These are phyloP conservation scores for Deilephila porcellus DNA, from an alignment of 2,888 invertebrate species.

Conservation along the genomic window DNA sequence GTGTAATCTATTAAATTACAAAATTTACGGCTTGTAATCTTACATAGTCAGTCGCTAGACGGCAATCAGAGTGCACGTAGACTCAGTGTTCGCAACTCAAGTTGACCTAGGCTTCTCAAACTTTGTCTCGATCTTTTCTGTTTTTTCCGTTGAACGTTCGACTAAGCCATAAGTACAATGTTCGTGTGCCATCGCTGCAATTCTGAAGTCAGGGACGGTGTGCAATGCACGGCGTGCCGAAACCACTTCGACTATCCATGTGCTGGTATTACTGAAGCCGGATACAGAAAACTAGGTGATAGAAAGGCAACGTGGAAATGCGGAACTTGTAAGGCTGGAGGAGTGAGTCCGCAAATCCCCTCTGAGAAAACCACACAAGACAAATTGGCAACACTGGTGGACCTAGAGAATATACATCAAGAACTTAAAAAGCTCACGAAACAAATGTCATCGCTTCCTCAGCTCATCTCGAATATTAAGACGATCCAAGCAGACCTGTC, in stretches of 20 bases:
- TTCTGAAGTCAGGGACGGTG: background rate
- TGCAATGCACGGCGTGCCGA: background rate
- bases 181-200: slow-evolving; percentile 2
- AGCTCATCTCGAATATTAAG: background rate
- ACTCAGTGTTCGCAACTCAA: too few species aligned
- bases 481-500: background rate
- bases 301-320: background rate
- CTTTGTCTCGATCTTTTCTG: too few species aligned
- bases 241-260: background rate
- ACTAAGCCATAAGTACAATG: background rate
- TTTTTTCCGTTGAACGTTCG: too few species aligned
- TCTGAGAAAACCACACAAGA: background rate
- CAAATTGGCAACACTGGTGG: background rate
- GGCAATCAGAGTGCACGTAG: too few species aligned
- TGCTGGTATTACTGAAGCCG: background rate
- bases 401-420: background rate
- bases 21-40: too few species aligned
- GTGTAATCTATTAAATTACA: too few species aligned
- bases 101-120: too few species aligned
- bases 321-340: slow-evolving; percentile 1
- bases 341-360: background rate
- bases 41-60: too few species aligned
- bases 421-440: slow-evolving; percentile 2
- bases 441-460: slow-evolving; percentile 6
- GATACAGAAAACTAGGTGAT: background rate